These are phyloP conservation scores for Asarcornis scutulata DNA, from an alignment of 2,113 vertebrate species.

Conservation along the genomic window DNA sequence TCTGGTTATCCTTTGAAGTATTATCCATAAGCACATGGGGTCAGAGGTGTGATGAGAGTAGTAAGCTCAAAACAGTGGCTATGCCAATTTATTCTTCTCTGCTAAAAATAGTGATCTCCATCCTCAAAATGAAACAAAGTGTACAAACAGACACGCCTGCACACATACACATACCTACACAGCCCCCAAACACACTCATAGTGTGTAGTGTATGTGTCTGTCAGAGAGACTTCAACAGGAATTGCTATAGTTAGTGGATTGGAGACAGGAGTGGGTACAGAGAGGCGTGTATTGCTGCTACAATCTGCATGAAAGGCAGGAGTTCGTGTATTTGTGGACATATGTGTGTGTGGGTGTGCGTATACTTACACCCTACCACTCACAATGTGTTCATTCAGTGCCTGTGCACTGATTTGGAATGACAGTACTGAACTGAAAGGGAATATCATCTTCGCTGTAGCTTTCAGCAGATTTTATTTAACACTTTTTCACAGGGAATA, in stretches of 20 bases:
- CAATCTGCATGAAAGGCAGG: neutral
- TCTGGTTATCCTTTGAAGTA: neutral
- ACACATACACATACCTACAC: fast-evolving
- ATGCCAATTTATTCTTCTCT: neutral
- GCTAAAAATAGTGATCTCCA: neutral
- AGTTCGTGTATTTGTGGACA: neutral
- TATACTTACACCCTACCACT: neutral
- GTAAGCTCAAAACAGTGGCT: neutral
- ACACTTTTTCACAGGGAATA: neutral
- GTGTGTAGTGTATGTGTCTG: neutral
- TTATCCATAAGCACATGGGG: neutral
- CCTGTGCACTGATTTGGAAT: neutral
- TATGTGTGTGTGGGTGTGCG: fast-evolving
- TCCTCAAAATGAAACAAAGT: neutral
- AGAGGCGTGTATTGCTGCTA: neutral
- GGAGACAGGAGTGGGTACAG: neutral
- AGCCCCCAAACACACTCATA: fast-evolving
- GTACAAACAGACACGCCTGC: neutral
- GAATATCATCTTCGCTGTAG: neutral
- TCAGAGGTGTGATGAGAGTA: neutral
- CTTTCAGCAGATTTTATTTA: neutral
- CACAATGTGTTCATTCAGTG: neutral
- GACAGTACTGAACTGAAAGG: neutral
- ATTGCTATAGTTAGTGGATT: neutral
- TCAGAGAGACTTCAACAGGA: neutral